Conservation (phyloP, 2,888 invertebrate species). For the Polyploca ridens region DNA sequence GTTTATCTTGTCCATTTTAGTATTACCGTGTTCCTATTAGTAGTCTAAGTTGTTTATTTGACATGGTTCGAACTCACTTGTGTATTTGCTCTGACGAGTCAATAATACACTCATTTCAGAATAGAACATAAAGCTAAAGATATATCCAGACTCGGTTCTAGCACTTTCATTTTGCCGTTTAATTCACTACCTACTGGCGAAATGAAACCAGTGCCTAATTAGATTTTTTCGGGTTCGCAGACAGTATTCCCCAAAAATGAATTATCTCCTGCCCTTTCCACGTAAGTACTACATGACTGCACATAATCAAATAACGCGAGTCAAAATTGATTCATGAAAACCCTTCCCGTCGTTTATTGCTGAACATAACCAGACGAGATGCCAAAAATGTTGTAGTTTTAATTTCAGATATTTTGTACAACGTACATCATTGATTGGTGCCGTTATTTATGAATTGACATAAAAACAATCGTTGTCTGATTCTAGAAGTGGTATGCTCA, state of each 20-base stretch:
- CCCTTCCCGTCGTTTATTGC: conserved; percentile 29
- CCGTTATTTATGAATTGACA: background rate
- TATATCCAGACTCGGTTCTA: background rate
- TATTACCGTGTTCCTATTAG: conserved; percentile 58
- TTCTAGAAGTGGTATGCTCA: background rate
- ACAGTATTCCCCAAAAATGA: conserved; percentile 69
- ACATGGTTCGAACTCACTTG: conserved; percentile 39
- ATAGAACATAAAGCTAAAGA: conserved; percentile 14
- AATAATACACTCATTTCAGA: conserved; percentile 8
- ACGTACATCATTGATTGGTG: background rate
- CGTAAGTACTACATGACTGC: conserved; percentile 46
- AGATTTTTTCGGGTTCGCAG: conserved; percentile 54
- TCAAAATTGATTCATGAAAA: conserved; percentile 58
- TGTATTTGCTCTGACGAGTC: conserved; percentile 6
- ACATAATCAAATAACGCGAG: conserved; percentile 64
- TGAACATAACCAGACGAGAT: conserved; percentile 15
- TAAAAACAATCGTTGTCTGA: background rate
- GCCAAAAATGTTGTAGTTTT: conserved; percentile 15
- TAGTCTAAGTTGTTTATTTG: conserved; percentile 55
- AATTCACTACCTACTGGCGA: conserved; percentile 24
- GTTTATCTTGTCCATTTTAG: conserved; percentile 61
- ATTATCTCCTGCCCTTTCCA: conserved; percentile 66
- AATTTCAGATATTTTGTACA: background rate
- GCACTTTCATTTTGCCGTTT: conserved; percentile 2
- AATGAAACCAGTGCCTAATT: conserved; percentile 49